Base-by-base conservation (phyloP, 2,113 vertebrate genomes). In the Podarcis cretensis region DNA sequence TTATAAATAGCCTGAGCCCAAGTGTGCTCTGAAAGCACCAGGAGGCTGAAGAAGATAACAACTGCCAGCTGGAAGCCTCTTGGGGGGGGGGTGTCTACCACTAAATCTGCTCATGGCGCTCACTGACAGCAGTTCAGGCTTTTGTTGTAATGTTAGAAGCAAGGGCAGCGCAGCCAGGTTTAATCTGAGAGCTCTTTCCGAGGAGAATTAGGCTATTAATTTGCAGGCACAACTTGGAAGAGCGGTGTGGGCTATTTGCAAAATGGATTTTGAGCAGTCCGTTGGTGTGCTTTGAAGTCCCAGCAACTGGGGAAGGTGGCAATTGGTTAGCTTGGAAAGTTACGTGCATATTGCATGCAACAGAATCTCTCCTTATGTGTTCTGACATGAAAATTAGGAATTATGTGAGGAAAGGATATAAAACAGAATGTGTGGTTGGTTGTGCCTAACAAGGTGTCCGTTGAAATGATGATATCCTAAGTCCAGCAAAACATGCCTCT, bases 1-100 rank as follows among this genome's bases (percentile, higher is more conserved):
- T 89, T 94, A 95, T 92, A 94, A 94, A 95, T 95, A 95, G 30
- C 73, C 84, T 25, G 82, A 0, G 75, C 35, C 83, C 83, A 65
- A 30, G 21, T 83, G 73, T 0, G 0, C 59, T 37, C 73, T 16
- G 1, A 68, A 40, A 92, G 30, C 0, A 0, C 87, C 85, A 0
- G 0, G 40, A 0, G 0, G 77, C 90, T 90, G 76, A 84, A 90
- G 35, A 40, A 16, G 1, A 0, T 0, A 0, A 63, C 80, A 71
- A 89, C 54, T 3, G 81, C 79, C 87, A 91, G 25, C 0, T 0
- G 0, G 0, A 84, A 77, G 16, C 66, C 79, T 32, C 37, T 48
- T 48, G 48, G 48, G 48, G 48, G 8, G 48, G 73, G 0, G 73
- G 35, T 4, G 27, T 59, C n/a, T 37, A 8, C 3, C 0, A 82